phyloP scores from a whole-genome alignment of 1,140 invertebrate genomes.

The Zophobas atratus region DNA sequence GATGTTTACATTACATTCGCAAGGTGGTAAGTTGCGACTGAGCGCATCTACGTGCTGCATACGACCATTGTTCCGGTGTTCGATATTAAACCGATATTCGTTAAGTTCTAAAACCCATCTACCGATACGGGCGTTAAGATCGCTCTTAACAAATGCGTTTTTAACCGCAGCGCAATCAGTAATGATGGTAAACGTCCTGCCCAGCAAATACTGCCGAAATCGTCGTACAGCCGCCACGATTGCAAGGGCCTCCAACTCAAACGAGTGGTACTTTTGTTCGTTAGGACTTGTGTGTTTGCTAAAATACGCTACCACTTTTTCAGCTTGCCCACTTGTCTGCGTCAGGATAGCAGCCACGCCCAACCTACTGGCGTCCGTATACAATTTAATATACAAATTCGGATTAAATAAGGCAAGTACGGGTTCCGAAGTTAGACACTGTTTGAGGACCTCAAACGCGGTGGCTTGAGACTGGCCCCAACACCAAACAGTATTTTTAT shows the following conservation, averaged over 20 bases:
- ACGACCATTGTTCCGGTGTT: not conserved
- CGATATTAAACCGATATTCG: not conserved
- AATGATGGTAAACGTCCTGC: not conserved
- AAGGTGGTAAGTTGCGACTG: not conserved
- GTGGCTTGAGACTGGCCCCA: conserved; percentile 54
- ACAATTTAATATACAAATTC: conserved; percentile 55
- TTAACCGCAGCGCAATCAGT: conserved; percentile 10
- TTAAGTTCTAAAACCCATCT: not conserved
- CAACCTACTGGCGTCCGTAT: not conserved
- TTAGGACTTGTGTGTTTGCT: conserved; percentile 54
- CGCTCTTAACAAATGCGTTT: not conserved
- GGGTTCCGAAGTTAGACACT: not conserved
- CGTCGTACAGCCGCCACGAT: conserved; percentile 54
- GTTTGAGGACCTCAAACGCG: conserved; percentile 38
- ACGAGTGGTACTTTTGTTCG: conserved; percentile 60
- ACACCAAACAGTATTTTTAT: conserved; percentile 47
- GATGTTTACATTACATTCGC: not conserved
- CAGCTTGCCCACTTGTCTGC: conserved; percentile 44
- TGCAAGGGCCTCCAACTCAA: conserved; percentile 59
- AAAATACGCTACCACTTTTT: conserved; percentile 61
- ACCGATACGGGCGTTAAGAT: not conserved
- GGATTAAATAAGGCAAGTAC: conserved; percentile 62
- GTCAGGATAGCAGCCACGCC: conserved; percentile 58
- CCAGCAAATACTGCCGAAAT: conserved; percentile 12
- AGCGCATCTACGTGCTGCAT: not conserved